Conservation (phyloP, 37 sponge, comb jelly and placozoan species). For the Beroe ovata region DNA sequence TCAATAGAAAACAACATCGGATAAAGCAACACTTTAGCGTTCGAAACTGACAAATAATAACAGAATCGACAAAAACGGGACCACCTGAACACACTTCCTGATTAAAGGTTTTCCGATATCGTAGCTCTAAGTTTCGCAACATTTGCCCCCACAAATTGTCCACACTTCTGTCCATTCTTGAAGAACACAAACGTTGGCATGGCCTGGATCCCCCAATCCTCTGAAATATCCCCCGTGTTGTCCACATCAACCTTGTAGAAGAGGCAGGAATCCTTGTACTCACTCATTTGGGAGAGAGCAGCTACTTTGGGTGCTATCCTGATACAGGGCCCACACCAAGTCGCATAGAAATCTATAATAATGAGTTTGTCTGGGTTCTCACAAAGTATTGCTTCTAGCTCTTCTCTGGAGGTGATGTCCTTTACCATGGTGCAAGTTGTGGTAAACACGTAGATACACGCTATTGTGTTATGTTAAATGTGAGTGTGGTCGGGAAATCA, state of each 20-base stretch:
- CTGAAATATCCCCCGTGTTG: slow-evolving; percentile 1
- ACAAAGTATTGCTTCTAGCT: slow-evolving; percentile 4
- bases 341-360: slow-evolving; percentile 60
- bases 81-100: no score
- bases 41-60: no score
- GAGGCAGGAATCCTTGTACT: slow-evolving; percentile 41
- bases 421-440: slow-evolving; percentile 14
- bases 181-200: slow-evolving; percentile 67
- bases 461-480: no score
- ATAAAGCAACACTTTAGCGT: no score
- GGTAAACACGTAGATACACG: no score
- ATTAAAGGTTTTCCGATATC: not conserved
- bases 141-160: slow-evolving; percentile 48
- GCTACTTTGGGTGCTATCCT: slow-evolving; percentile 54
- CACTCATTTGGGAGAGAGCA: not conserved
- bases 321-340: slow-evolving; percentile 65
- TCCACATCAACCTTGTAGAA: slow-evolving; percentile 66
- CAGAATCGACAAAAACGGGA: no score
- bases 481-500: no score
- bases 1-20: no score
- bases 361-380: not conserved
- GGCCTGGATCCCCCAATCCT: slow-evolving; percentile 11
- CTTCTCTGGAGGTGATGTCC: not conserved
- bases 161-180: slow-evolving; percentile 30
- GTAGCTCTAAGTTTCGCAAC: slow-evolving; percentile 22